Evolutionary conservation across 2,113 vertebrate species (phyloP), one percentile per base, ranked within the genome.

Genomic region (Tetrax tetrax): DNA sequence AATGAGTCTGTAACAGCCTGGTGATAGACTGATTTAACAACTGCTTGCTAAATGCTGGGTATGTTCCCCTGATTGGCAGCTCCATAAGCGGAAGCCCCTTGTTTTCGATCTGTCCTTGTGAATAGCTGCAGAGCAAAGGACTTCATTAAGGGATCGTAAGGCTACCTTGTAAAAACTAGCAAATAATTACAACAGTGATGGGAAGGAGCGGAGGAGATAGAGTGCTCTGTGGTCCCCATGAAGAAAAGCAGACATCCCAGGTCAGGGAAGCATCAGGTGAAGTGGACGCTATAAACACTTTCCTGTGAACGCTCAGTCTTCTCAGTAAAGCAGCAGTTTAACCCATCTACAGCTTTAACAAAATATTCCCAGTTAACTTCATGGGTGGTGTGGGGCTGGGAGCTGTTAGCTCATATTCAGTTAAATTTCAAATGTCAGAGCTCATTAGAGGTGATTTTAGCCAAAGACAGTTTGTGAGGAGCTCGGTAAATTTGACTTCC

Each of bases 361-460:
- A 97, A 97, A 97, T 96, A 97, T 97, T 97, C 96, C 95, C 80
- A 57, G 95, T 97, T 96, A 93, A 81, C 98, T 97, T 95, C 98
- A 88, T 98, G 98, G 98, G 98, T 98, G 98, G 98, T 95, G 90
- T 60, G 57, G 96, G 82, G 97, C 97, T 98, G 97, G 97, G 97
- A 98, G 96, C 96, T 93, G 97, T 98, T 98, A 96, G 94, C 96
- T 95, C 93, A 41, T 90, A 96, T 93, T 94, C 94, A 83, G 97
- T 96, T 97, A 97, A 96, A 97, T 98, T 98, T 98, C 97, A 97
- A 41, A 96, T 97, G 98, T 98, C 98, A 98, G 96, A 97, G 94
- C 97, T 98, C 64, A 31, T 98, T 98, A 98, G 95, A 3, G 13
- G 89, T 98, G 98, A 98, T 93, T 98, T 96, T 98, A 98, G 96